Conservation (phyloP, 1,140 invertebrate species). For the Bombus waltoni region DNA sequence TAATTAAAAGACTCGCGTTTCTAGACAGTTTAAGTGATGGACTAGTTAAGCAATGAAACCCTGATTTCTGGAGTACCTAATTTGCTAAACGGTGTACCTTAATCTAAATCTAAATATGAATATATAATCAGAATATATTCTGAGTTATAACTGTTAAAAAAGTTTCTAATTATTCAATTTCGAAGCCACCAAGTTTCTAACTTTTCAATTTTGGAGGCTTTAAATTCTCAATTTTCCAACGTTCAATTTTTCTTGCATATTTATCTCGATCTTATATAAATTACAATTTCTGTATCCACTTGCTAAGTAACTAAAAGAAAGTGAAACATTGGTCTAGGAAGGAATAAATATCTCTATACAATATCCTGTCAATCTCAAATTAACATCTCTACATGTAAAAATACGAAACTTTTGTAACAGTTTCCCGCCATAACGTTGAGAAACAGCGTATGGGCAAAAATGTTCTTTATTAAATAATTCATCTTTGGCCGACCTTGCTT, state of each 20-base stretch:
- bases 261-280: background rate
- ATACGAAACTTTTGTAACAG: background rate
- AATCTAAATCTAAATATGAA: background rate
- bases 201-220: background rate
- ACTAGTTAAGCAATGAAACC: background rate
- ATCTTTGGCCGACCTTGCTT: background rate
- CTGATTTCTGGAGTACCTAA: background rate
- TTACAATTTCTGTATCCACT: background rate
- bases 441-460: background rate
- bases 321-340: background rate
- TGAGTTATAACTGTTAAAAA: background rate
- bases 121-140: too few species aligned
- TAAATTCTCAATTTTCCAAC: background rate
- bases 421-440: background rate
- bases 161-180: background rate
- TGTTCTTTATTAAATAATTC: constrained; percentile 10
- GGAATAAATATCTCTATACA: background rate
- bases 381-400: background rate
- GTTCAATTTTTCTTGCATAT: background rate
- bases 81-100: background rate
- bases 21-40: background rate
- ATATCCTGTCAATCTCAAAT: background rate
- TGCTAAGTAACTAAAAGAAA: too few species aligned
- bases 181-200: background rate
- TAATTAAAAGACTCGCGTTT: background rate